Base-by-base conservation (phyloP, 2,888 invertebrate genomes). In the Junonia oenone region DNA sequence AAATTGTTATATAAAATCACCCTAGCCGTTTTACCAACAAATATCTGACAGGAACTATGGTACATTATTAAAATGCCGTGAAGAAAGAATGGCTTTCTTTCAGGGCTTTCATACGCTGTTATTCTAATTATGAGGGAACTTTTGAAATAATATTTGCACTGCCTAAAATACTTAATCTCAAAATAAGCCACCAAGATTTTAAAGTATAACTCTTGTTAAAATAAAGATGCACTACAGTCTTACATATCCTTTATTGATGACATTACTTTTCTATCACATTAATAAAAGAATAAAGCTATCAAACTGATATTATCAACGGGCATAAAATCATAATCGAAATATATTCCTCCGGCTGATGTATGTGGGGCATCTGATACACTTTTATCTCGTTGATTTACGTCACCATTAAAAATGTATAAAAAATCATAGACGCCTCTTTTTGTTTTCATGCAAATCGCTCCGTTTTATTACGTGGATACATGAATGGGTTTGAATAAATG, bases 21-120 rank as follows among this genome's bases (percentile, higher is more conserved):
- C 11, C 50, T 45, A 33, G 40, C 43, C 33, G 48, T 47, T 47
- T 47, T 54, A 22, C 29, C 40, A 47, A 56, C 29, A 47, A 52
- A 56, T 52, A 31, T 17, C 52, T 35, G 15, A 19, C n/a, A 11
- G 53, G 33, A 54, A 48, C 35, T 29, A 35, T 19, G 22, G 40
- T 55, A 51, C 46, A 52, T 47, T 26, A 57, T 58, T 48, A 55
- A 51, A 57, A 50, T 31, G 59, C 61, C 71, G 66, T 65, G 68
- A 73, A n/a, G 82, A 79, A 81, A 81, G 76, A 76, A 84, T 83
- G 76, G 81, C 76, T 83, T 83, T 83, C 84, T 74, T 71, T 71
- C 69, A 37, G 51, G 67, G 71, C 65, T 72, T 71, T 68, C 72
- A 73, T 75, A 78, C 74, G 76, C 15, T 3, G 35, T 52, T 26